Evolutionary conservation across 2,888 invertebrate genomes (phyloP).

Genomic region (Bellardia bayeri): DNA sequence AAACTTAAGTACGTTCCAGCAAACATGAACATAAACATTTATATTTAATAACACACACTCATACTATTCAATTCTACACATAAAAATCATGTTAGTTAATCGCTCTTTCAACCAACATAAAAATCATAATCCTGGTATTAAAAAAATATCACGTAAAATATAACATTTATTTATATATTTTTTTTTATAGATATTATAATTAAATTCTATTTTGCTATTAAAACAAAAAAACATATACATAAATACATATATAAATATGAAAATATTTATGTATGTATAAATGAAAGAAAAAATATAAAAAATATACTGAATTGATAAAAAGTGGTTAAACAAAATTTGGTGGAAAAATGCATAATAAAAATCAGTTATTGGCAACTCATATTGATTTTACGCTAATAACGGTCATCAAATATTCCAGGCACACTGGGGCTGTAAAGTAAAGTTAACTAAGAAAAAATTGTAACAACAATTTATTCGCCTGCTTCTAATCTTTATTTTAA

Average conservation of each 20-base stretch:
- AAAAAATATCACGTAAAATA: conserved; percentile 51
- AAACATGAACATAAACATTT: too few species aligned
- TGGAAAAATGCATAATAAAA: conserved; percentile 14
- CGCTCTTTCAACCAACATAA: not conserved
- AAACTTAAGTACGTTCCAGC: too few species aligned
- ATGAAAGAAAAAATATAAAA: conserved; percentile 35
- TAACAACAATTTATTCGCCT: too few species aligned
- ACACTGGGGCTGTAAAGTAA: conserved; percentile 12
- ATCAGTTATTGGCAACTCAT: conserved; percentile 28
- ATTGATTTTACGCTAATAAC: conserved; percentile 59
- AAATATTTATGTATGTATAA: not conserved
- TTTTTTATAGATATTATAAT: conserved; percentile 58
- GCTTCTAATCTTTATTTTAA: too few species aligned
- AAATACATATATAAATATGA: not conserved
- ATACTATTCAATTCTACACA: not conserved
- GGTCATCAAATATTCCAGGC: conserved; percentile 64
- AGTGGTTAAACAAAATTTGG: not conserved
- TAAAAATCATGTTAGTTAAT: not conserved
- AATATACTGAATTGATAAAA: not conserved
- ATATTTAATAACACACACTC: not conserved
- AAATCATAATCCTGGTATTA: conserved; percentile 7
- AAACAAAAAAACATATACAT: not conserved
- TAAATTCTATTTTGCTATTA: conserved; percentile 45
- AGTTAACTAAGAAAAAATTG: conserved; percentile 55
- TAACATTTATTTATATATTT: conserved; percentile 23